phyloP scores from a whole-genome alignment of 2,797 vertebrate species.

The Valencia hispanica region DNA sequence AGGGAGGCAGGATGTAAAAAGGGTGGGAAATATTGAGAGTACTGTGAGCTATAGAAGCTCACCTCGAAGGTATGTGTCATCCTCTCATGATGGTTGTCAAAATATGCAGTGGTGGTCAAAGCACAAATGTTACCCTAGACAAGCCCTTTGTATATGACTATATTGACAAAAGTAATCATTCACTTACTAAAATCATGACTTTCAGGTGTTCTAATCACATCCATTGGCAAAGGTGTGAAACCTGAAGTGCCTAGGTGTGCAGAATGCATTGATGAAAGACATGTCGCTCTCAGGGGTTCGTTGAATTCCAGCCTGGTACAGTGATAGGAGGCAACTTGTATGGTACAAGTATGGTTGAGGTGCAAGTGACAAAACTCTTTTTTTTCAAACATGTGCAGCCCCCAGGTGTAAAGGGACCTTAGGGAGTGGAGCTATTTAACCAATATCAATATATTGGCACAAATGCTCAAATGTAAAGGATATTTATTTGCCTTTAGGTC shows the following conservation, averaged over 20 bases:
- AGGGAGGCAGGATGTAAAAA: neutral
- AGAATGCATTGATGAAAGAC: too few relatives aligned
- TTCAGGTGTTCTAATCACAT: neutral
- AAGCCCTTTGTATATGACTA: neutral
- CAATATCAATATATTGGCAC: neutral
- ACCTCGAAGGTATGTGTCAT: constrained; percentile 69
- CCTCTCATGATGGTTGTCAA: constrained; percentile 49
- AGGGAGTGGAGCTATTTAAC: neutral
- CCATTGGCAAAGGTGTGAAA: neutral
- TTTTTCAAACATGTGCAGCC: neutral
- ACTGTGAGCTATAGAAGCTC: constrained; percentile 25
- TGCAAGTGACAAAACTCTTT: neutral
- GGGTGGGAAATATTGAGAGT: neutral
- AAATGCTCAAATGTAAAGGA: neutral
- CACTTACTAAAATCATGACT: neutral
- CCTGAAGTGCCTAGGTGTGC: neutral
- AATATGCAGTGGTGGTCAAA: neutral
- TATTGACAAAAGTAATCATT: neutral
- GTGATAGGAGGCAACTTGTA: neutral
- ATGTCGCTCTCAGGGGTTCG: neutral
- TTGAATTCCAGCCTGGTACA: neutral
- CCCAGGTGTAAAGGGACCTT: neutral
- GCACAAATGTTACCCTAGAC: neutral
- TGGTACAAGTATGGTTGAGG: neutral
- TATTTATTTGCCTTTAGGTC: neutral